Percentiles rank a stretch among this genome's conserved stretches.
These are phyloP conservation scores for Pipra filicauda DNA, from an alignment of 2,113 vertebrate genomes.

Conservation along the genomic window DNA sequence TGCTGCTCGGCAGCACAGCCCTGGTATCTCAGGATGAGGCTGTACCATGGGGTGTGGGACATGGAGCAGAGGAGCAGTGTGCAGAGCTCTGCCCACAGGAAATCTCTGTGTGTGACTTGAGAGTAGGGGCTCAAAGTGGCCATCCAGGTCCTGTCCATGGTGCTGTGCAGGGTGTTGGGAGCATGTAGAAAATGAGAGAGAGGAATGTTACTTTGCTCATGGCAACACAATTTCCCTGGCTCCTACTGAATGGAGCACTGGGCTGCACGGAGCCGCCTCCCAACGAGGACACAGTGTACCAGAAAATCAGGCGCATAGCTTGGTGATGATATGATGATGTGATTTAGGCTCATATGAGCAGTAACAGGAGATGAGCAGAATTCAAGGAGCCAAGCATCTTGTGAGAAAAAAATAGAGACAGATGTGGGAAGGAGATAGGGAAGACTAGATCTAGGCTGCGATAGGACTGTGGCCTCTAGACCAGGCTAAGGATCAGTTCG, in stretches of 20 bases:
- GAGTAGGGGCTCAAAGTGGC: not conserved
- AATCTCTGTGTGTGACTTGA: not conserved
- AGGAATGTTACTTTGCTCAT: not conserved
- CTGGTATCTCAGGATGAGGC: not conserved
- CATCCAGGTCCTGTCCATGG: rapidly evolving
- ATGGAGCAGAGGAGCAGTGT: rapidly evolving
- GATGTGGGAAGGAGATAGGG: not conserved
- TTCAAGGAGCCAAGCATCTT: not conserved
- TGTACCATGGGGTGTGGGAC: not conserved
- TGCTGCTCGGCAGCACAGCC: not conserved
- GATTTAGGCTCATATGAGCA: not conserved
- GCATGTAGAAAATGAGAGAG: not conserved
- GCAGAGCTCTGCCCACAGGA: rapidly evolving
- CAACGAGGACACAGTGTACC: not conserved
- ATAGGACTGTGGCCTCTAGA: not conserved
- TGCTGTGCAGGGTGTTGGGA: not conserved
- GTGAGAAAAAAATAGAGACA: not conserved
- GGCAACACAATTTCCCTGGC: not conserved
- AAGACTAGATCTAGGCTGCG: not conserved
- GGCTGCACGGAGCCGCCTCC: not conserved
- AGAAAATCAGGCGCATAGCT: not conserved
- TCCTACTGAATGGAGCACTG: not conserved
- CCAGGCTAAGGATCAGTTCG: not conserved
- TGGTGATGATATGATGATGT: not conserved
- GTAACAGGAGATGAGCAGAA: not conserved